phyloP scores from a whole-genome alignment of 2,113 vertebrate species.

The Physeter macrocephalus region DNA sequence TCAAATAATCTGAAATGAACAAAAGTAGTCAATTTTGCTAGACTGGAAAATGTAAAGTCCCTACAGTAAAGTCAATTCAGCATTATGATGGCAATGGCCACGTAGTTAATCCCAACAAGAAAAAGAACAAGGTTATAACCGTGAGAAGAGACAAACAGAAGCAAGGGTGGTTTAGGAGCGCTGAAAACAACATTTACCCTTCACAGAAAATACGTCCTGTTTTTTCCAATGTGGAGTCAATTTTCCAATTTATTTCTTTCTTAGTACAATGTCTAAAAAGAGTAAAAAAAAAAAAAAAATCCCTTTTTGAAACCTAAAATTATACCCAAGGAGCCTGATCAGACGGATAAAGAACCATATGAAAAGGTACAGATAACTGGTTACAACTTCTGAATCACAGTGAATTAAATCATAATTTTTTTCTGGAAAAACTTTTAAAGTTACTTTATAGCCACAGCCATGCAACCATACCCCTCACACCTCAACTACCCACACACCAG shows the following conservation, averaged over 20 bases:
- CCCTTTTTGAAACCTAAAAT: not conserved
- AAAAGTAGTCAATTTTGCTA: conserved; percentile 25
- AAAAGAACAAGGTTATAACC: not conserved
- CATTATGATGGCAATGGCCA: not conserved
- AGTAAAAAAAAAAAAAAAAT: not conserved
- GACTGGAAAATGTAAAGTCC: conserved; percentile 35
- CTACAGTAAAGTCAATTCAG: conserved; percentile 33
- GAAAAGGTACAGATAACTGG: not conserved
- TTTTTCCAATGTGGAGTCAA: not conserved
- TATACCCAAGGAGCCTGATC: not conserved
- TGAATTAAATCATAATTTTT: not conserved
- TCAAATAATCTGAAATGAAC: conserved; percentile 58
- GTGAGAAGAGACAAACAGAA: conserved; percentile 17
- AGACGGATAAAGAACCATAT: not conserved
- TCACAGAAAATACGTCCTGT: not conserved
- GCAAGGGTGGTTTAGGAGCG: not conserved
- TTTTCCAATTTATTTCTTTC: not conserved
- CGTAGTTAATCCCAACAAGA: not conserved
- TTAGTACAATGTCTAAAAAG: not conserved
- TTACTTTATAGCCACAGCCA: not conserved
- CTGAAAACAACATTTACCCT: conserved; percentile 31
- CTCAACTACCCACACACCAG: not conserved
- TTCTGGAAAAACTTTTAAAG: not conserved
- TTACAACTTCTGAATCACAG: not conserved
- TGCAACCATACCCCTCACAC: not conserved